A percentile compares a stretch with the other conserved stretches of the same genome.
Conservation (phyloP, 2,113 vertebrate species). For the Micromys minutus region DNA sequence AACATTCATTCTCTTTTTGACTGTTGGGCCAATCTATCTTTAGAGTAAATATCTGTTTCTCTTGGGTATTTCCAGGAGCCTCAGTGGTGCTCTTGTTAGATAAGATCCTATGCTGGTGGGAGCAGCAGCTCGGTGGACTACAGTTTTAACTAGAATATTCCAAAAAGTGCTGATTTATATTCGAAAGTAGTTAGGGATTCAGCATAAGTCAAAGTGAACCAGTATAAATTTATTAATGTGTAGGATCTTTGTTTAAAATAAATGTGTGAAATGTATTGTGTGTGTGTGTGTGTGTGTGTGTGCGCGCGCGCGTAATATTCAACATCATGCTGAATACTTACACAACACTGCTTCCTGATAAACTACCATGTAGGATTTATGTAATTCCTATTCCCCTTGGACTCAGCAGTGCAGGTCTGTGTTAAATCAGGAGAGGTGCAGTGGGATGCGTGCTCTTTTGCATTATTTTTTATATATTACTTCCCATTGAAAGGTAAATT, state of each 20-base stretch:
- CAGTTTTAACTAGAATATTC: background rate
- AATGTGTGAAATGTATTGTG: background rate
- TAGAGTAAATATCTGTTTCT: background rate
- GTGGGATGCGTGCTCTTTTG: background rate
- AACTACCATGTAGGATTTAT: background rate
- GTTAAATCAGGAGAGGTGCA: background rate
- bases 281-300: background rate
- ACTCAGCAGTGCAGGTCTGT: background rate
- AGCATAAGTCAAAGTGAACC: background rate
- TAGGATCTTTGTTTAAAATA: conserved; percentile 30
- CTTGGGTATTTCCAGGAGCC: background rate
- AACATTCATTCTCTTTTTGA: background rate
- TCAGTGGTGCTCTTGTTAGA: background rate
- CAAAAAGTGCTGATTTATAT: background rate
- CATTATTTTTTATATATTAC: background rate
- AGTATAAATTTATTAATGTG: conserved; percentile 1
- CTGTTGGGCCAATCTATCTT: background rate
- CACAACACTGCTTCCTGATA: background rate
- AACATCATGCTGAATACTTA: background rate
- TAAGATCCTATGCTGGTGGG: background rate
- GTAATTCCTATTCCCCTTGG: background rate
- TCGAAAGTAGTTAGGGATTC: background rate
- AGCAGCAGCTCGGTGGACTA: background rate
- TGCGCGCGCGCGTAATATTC: conserved; percentile 24
- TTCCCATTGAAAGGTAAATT: background rate